A percentile compares a stretch with the other conserved stretches of the same genome.
These are phyloP conservation scores for Drosophila limbata DNA, from an alignment of 2,888 invertebrate species.

Conservation along the genomic window DNA sequence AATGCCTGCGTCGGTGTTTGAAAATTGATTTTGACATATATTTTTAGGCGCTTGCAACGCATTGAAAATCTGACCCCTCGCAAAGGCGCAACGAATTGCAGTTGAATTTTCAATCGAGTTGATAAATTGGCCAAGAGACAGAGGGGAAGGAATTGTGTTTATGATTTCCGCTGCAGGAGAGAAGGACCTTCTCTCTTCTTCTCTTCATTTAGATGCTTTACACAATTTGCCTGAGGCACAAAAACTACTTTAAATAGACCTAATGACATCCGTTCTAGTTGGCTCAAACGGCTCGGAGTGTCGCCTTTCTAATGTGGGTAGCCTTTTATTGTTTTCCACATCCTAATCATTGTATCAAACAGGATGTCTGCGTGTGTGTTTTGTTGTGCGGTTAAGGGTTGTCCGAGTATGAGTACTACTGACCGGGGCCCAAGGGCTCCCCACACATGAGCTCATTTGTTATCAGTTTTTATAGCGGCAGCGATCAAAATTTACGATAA, in stretches of 20 bases:
- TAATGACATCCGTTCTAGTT: slow-evolving; percentile 78
- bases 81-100: slow-evolving; percentile 68
- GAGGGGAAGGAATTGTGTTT: slow-evolving; percentile 50
- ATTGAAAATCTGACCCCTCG: slow-evolving; percentile 62
- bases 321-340: slow-evolving; percentile 81
- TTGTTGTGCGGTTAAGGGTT: slow-evolving; percentile 70
- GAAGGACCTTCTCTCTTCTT: slow-evolving; percentile 7
- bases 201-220: slow-evolving; percentile 21
- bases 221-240: slow-evolving; percentile 62
- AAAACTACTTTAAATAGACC: slow-evolving; percentile 71
- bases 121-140: slow-evolving; percentile 49
- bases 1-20: slow-evolving; percentile 48
- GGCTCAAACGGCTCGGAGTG: slow-evolving; percentile 33
- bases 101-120: slow-evolving; percentile 42
- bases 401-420: slow-evolving; percentile 36
- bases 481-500: slow-evolving; percentile 81
- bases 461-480: slow-evolving; percentile 69
- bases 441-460: slow-evolving; percentile 36
- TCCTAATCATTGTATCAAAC: slow-evolving; percentile 74
- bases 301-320: slow-evolving; percentile 59
- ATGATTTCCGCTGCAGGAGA: slow-evolving; percentile 49
- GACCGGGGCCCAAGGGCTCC: slow-evolving; percentile 51
- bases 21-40: slow-evolving; percentile 75
- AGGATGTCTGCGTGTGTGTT: slow-evolving; percentile 48
- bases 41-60: slow-evolving; percentile 62